Base-by-base conservation (phyloP, 1,140 invertebrate species). In the Musca domestica region DNA sequence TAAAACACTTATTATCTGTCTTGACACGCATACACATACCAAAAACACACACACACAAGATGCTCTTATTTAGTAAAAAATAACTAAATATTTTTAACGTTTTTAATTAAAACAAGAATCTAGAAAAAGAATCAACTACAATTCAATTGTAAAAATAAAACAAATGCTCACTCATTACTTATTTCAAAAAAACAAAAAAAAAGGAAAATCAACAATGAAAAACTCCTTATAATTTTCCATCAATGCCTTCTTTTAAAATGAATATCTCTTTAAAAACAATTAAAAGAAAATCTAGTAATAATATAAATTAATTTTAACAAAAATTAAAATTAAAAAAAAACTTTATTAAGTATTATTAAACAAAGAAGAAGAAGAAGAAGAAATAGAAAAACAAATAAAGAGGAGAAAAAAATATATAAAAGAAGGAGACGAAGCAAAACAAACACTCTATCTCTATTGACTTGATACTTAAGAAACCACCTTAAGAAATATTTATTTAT, bases 41-140 rank as follows among this genome's bases (percentile, higher is more conserved):
- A 66, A 54, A 68, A 58, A 64, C 25, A 52, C 15, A 64, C 34
- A 49, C 58, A 69, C 47, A 58, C 52, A 64, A 65, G 52, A 69
- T 69, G 63, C 67, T 64, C 58, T 64, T 68, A 68, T 68, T 68
- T 52, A 51, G 41, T 30, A 27, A 66, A 49, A 66, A 65, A 48
- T 20, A 65, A 48, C 14, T 27, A 65, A 51, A 54, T 48, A 69
- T 15, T 34, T 30, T 34, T 68, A 68, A 48, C 41, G 27, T 52
- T 49, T 63, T 61, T 61, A 61, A 61, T 61, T 41, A 27, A 34
- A 20, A 20, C 47, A 41, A 54, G 41, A 34, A 54, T 34, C 17
- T 30, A 51, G 19, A 25, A 61, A 15, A 19, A 51, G 9, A 10
- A 52, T 20, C 46, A 47, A 9, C 25, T 58, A 61, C 63, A 64